Evolutionary conservation across 1,140 invertebrate species (phyloP).

Genomic region (Pseudomyrmex gracilis): DNA sequence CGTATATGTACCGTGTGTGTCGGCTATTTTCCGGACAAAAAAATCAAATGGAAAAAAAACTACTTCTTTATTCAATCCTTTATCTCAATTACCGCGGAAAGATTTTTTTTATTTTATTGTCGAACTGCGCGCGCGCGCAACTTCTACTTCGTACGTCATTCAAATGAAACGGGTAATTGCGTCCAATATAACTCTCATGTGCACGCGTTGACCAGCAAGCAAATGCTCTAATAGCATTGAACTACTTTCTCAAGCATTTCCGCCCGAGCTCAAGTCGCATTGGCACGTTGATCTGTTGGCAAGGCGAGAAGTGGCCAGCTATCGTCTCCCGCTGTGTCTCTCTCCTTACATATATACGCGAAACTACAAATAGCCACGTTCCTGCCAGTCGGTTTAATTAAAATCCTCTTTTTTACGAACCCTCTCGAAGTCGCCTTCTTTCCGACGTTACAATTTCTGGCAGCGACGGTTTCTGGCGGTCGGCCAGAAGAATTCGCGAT

Average conservation of each 20-base stretch:
- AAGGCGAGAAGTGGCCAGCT: conserved; percentile 21
- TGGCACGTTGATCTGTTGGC: background rate
- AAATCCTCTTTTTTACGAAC: conserved; percentile 72
- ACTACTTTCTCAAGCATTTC: conserved; percentile 22
- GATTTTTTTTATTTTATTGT: background rate
- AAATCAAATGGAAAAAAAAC: background rate
- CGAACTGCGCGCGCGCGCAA: background rate
- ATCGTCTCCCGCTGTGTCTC: conserved; percentile 10
- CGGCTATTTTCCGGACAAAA: background rate
- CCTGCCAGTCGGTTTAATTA: conserved; percentile 78
- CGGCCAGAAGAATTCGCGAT: conserved; percentile 75
- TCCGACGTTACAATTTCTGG: conserved; percentile 76
- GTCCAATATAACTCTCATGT: background rate
- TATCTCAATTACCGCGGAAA: background rate
- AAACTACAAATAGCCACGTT: conserved; percentile 72
- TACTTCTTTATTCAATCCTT: background rate
- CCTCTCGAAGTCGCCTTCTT: conserved; percentile 60
- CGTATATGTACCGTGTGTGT: no score
- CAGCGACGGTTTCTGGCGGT: conserved; percentile 76
- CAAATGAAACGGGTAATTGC: conserved; percentile 16
- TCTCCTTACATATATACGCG: conserved; percentile 50
- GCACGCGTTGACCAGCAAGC: background rate
- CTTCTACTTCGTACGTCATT: background rate
- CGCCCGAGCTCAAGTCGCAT: conserved; percentile 9
- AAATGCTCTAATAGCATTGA: conserved; percentile 23